These are phyloP conservation scores for Diplolepis rosae DNA, from an alignment of 2,888 invertebrate genomes.

Conservation along the genomic window DNA sequence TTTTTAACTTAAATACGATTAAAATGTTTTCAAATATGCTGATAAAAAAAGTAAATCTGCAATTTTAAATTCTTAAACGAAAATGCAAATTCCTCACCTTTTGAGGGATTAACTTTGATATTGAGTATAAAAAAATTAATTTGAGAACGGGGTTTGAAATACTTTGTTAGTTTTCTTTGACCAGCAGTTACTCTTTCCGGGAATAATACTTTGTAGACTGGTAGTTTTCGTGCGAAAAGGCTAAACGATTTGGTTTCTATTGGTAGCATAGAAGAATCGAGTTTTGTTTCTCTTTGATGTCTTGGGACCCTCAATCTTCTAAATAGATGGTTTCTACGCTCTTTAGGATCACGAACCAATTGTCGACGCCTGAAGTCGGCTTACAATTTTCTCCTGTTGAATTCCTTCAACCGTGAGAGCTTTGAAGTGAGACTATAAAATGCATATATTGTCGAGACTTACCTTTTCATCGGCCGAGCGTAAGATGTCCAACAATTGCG, in stretches of 20 bases:
- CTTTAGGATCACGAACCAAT: constrained; percentile 52
- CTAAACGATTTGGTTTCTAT: constrained; percentile 37
- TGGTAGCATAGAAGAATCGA: constrained; percentile 46
- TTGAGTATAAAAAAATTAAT: no score
- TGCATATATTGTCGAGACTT: constrained; percentile 6
- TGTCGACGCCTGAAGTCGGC: constrained; percentile 49
- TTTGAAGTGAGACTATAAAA: constrained; percentile 39
- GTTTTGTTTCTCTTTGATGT: constrained; percentile 41
- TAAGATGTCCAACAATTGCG: not conserved
- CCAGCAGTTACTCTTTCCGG: constrained; percentile 1
- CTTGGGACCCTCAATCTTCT: constrained; percentile 50
- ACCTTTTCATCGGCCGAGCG: constrained; percentile 1
- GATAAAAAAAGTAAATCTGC: no score
- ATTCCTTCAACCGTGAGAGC: constrained; percentile 50
- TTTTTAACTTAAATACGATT: no score
- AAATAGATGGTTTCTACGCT: constrained; percentile 51
- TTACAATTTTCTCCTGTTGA: constrained; percentile 51
- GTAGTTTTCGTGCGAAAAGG: constrained; percentile 43
- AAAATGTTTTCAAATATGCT: no score
- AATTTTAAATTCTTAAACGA: no score
- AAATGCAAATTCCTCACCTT: no score
- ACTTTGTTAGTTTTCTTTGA: constrained; percentile 7
- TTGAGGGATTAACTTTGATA: no score
- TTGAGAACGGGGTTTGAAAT: not conserved
- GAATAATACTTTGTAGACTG: constrained; percentile 6